Evolutionary conservation across 2,113 vertebrate species (phyloP), one percentile per base, ranked within the genome.

Genomic region (Aptenodytes forsteri): DNA sequence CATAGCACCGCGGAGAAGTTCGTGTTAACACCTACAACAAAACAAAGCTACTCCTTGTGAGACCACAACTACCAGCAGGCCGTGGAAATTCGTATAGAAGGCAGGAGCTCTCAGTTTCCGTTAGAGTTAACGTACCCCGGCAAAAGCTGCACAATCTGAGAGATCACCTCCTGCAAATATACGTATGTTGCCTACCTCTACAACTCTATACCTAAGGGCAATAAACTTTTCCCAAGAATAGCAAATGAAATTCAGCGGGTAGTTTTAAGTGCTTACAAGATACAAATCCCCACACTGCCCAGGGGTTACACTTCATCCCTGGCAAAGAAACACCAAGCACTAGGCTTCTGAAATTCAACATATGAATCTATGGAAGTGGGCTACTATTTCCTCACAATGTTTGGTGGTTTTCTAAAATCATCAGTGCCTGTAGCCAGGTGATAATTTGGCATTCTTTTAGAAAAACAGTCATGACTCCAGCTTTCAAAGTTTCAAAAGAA

Each of bases 111-210:
- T 47, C 22, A 12, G 18, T 29, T 75, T 89, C 70, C 59, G 11
- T 34, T 44, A 19, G 18, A 38, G 26, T 50, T 58, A 70, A 50
- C 22, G 23, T 11, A 55, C 6, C 7, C 62, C 44, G 18, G 22
- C 16, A 47, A 84, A 77, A 73, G 36, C 0, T 10, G 19, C 3
- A 13, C 64, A 44, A 8, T 20, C 40, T 56, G 36, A 81, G 65
- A 71, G 9, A 55, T 26, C 20, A 8, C 10, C 66, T 87, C 27
- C 64, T 91, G 54, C 67, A 91, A 49, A 70, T 25, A 65, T 1
- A 16, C 7, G 2, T 10, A 18, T 4, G 5, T 26, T n/a, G 1
- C 16, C 23, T 32, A 12, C 16, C n/a, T 54, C 16, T 65, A 7
- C 44, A 88, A 1, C 42, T n/a, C 58, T 29, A 36, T 13, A 46